Evolutionary conservation across 2,888 invertebrate species (phyloP), one percentile per base, ranked within the genome.

Genomic region (Drosophila leonis): DNA sequence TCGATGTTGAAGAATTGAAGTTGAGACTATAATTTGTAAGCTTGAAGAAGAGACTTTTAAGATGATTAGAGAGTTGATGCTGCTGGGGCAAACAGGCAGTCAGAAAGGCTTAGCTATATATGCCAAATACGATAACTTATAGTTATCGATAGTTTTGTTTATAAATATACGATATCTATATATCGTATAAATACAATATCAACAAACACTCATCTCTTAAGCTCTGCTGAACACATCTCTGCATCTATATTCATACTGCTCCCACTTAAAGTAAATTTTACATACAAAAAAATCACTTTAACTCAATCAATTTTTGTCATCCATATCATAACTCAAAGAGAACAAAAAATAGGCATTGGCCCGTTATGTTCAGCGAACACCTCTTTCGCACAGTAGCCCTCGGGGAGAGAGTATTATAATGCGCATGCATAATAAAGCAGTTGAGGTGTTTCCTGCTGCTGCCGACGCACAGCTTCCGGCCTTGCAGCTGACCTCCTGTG

Each of bases 391-490:
- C 12, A 10, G 15, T 15, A 6, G 20, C 20, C 31, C 33, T 8
- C 0, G 6, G 9, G 12, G 46, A 31, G 7, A 51, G 54, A 8
- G 54, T 59, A 51, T 62, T 33, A 48, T 49, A 65, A 68, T 41
- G 59, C 49, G 57, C 74, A 73, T 65, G 51, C 66, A 81, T 62
- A 72, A 78, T 78, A 31, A 57, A 66, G 59, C 37, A 24, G 55
- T 18, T 37, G 54, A 55, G 42, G 56, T 56, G 41, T 31, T 37
- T 41, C 20, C 54, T 35, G 39, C 15, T 13, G n/a, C 20, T 9
- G 20, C 20, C 8, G 55, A 31, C 35, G 10, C 27, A 24, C 51
- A 29, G 61, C 27, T 55, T 33, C 29, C 56, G 56, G 27, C 31
- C 39, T 46, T 27, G 15, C 12, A 33, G 44, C 15, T 80, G 68